Evolutionary conservation across 2,113 vertebrate genomes (phyloP).

Genomic region (Aegypius monachus): DNA sequence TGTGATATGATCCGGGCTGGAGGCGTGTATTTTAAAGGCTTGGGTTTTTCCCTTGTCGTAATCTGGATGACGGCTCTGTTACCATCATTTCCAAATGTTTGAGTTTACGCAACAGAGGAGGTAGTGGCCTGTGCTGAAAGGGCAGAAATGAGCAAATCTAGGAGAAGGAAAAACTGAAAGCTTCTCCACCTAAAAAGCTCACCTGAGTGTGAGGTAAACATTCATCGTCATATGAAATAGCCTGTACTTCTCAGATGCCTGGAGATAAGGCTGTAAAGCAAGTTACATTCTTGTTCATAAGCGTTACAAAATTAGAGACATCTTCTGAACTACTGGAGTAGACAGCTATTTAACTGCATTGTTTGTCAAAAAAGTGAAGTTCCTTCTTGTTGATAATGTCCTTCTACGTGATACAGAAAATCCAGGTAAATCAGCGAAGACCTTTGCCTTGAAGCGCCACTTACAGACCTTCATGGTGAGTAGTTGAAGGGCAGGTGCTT

Average conservation of each 20-base stretch:
- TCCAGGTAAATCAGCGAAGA: background rate
- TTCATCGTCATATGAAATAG: background rate
- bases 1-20: background rate
- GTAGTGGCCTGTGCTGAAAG: background rate
- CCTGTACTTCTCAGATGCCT: background rate
- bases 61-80: background rate
- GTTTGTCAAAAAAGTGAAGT: background rate
- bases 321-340: background rate
- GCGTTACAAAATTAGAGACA: background rate
- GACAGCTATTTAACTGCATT: background rate
- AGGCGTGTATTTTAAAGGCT: background rate
- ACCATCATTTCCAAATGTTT: background rate
- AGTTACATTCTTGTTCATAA: background rate
- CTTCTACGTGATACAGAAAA: background rate
- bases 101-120: background rate
- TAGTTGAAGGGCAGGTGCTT: background rate
- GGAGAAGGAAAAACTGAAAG: background rate
- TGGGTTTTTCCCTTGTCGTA: fast-evolving
- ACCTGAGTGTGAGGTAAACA: background rate
- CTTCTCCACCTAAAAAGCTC: background rate
- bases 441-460: background rate
- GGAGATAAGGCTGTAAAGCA: background rate
- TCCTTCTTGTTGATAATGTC: background rate
- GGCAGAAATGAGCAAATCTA: background rate
- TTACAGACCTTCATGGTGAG: background rate